Conservation (phyloP, 1,140 invertebrate species). For the Heliconius hewitsoni region DNA sequence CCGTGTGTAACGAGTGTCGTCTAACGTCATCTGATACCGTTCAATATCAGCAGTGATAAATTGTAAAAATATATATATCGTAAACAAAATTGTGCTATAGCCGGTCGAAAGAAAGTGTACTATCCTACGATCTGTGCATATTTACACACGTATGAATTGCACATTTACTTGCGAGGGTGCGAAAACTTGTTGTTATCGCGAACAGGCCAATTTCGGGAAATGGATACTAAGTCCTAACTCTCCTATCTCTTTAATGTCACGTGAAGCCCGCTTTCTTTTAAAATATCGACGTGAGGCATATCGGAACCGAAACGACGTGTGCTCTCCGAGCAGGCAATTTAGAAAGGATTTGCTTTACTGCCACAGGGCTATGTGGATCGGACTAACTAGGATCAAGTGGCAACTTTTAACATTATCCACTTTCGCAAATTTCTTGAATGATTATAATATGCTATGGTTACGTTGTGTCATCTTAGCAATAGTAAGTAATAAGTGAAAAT, state of each 20-base stretch:
- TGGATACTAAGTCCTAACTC: conserved; percentile 79
- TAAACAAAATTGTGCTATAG: conserved; percentile 33
- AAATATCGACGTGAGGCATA: conserved; percentile 72
- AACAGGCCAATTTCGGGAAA: conserved; percentile 79
- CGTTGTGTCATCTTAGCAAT: not conserved
- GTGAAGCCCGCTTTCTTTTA: conserved; percentile 66
- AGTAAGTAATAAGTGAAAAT: not conserved
- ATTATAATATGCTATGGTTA: conserved; percentile 14
- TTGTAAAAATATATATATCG: not conserved
- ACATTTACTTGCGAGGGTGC: conserved; percentile 77
- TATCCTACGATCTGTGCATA: conserved; percentile 29
- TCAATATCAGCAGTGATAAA: conserved; percentile 62
- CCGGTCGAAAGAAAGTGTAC: conserved; percentile 33
- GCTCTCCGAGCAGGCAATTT: conserved; percentile 67
- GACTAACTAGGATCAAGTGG: conserved; percentile 42
- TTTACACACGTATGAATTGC: conserved; percentile 76
- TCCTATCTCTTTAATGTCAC: conserved; percentile 74
- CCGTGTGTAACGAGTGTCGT: conserved; percentile 38
- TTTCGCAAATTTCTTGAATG: conserved; percentile 31
- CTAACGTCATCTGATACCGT: conserved; percentile 64
- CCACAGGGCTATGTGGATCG: conserved; percentile 51
- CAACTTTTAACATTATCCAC: conserved; percentile 53
- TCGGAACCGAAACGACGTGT: conserved; percentile 48
- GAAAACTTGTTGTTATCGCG: conserved; percentile 79
- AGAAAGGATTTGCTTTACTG: conserved; percentile 73